A percentile compares a stretch with the other conserved stretches of the same genome.
phyloP scores from a whole-genome alignment of 92 coral and sea anemone species.

The Umimayanthus kanabou region DNA sequence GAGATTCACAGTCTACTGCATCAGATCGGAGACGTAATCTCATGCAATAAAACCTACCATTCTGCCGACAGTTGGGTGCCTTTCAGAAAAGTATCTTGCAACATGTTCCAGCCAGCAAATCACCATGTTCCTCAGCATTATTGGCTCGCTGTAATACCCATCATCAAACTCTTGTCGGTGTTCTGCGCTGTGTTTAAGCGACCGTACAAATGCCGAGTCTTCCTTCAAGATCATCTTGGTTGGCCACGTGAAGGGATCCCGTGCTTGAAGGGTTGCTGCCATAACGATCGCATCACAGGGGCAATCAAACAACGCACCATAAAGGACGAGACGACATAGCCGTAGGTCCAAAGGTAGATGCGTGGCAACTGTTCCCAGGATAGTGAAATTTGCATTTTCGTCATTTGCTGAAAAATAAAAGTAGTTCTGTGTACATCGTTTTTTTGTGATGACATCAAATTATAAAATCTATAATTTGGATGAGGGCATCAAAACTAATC shows the following conservation, averaged over 20 bases:
- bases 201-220: constrained; percentile 26
- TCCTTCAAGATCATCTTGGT: constrained; percentile 34
- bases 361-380: constrained; percentile 43
- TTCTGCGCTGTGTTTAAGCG: constrained; percentile 28
- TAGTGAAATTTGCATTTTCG: constrained; percentile 40
- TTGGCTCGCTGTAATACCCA: constrained; percentile 39
- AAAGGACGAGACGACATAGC: constrained; percentile 40
- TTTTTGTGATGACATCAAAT: not conserved
- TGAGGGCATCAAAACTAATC: too few relatives aligned
- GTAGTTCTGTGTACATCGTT: not conserved
- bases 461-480: too few relatives aligned
- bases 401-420: constrained; percentile 22
- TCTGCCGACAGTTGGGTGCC: not conserved
- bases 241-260: constrained; percentile 40
- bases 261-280: constrained; percentile 43
- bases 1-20: not conserved
- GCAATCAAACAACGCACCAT: constrained; percentile 45
- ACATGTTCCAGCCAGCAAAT: constrained; percentile 12
- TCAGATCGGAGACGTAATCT: not conserved
- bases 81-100: not conserved
- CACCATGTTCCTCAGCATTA: constrained; percentile 39
- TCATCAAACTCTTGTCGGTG: constrained; percentile 29
- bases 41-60: not conserved
- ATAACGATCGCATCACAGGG: constrained; percentile 56
- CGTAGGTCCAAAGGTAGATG: constrained; percentile 48